Evolutionary conservation across 2,797 vertebrate species (phyloP), one percentile per base, ranked within the genome.

Genomic region (Channa striata): DNA sequence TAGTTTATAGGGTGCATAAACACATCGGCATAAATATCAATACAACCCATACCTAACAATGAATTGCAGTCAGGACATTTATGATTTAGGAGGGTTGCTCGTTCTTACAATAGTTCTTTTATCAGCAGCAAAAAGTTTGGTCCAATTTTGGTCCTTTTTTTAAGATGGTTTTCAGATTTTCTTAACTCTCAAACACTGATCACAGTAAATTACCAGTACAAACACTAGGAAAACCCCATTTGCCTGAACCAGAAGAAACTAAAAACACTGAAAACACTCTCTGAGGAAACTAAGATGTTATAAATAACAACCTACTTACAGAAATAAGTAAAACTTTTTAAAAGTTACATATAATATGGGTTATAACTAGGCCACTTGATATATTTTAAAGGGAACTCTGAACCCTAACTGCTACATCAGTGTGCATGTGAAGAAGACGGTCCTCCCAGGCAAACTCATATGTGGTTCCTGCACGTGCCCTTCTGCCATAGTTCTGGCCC

Each of bases 221-320:
- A 39, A 48, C 52, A 49, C 23, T 9, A 30, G 25, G 14, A 65
- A 50, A 64, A 58, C 44, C n/a, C n/a, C 64, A 21, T 60, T 72
- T 52, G 54, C 42, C 23, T 48, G 23, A 34, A 67, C 16, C 40
- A 16, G 12, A 50, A 78, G 34, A 68, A 10, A 64, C 16, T 23
- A 19, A 47, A 73, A 50, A 23, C 36, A 54, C 42, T 23, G 39
- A 13, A 77, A 80, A 62, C 3, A 46, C 49, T 54, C 70, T 75
- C 74, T 57, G 44, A 56, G 51, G 65, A 59, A 69, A 78, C 49
- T 23, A 44, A 20, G 12, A 63, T 23, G 57, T 44, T 74, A 72
- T 65, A 59, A 80, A 73, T 73, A 75, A 70, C 66, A 79, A 77
- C 72, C 78, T 59, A 86, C 50, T 83, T 74, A 64, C 44, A 70